A percentile compares a stretch with the other conserved stretches of the same genome.
Evolutionary conservation across 2,113 vertebrate genomes (phyloP).

Genomic region (Eupsittula cactorum): DNA sequence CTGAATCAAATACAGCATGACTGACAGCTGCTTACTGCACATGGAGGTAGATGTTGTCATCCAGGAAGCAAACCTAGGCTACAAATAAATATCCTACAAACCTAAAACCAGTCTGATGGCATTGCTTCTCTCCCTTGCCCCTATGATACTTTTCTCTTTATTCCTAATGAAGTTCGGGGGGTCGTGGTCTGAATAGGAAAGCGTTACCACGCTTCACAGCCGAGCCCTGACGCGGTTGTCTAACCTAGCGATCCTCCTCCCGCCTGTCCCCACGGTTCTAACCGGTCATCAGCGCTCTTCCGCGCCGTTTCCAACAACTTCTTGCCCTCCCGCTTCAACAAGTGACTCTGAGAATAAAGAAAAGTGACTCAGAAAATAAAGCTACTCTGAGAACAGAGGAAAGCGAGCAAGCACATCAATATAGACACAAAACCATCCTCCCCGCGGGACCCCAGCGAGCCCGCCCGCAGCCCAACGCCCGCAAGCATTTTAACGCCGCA

Average conservation of each 20-base stretch:
- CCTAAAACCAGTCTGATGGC: background rate
- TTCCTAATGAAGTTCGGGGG: too few relatives aligned
- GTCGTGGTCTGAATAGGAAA: fast-evolving
- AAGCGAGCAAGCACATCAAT: background rate
- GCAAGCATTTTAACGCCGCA: fast-evolving
- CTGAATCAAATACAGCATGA: background rate
- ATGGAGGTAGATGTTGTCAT: too few relatives aligned
- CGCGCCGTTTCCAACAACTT: background rate
- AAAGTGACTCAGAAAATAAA: background rate
- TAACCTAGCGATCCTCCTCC: fast-evolving
- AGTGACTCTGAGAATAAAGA: background rate
- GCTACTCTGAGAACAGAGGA: background rate
- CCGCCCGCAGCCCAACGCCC: background rate
- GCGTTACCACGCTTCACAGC: fast-evolving
- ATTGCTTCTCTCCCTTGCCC: background rate
- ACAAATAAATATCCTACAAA: background rate
- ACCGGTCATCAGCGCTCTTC: fast-evolving
- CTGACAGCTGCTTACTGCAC: background rate
- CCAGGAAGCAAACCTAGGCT: background rate
- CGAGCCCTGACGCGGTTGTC: background rate
- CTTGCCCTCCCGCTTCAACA: background rate
- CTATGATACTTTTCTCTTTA: background rate
- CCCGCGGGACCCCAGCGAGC: fast-evolving
- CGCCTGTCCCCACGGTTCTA: fast-evolving
- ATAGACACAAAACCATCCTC: background rate